Evolutionary conservation across 2,113 vertebrate species (phyloP).

Genomic region (Apodemus sylvaticus): DNA sequence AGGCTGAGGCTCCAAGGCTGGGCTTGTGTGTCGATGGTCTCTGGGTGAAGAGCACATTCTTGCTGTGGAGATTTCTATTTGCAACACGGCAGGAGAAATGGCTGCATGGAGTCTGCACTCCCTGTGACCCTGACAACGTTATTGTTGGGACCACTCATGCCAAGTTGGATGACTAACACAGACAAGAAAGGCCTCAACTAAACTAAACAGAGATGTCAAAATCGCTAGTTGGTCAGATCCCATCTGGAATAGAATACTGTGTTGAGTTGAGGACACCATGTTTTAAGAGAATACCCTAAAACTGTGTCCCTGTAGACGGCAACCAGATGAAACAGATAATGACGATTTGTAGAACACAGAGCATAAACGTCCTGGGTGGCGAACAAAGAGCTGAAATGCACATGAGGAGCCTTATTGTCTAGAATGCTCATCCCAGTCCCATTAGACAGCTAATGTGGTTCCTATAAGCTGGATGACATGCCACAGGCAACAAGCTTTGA

Average conservation of each 20-base stretch:
- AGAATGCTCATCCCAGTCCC: not conserved
- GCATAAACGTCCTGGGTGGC: not conserved
- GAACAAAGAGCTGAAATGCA: not conserved
- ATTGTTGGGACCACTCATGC: not conserved
- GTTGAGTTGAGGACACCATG: constrained; percentile 5
- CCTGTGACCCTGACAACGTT: not conserved
- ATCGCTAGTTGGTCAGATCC: constrained; percentile 15
- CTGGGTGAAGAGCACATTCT: not conserved
- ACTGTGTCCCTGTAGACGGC: not conserved
- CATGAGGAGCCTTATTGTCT: not conserved
- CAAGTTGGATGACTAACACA: constrained; percentile 37
- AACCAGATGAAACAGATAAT: not conserved
- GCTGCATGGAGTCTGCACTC: not conserved
- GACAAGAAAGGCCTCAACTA: constrained; percentile 40
- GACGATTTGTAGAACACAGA: not conserved
- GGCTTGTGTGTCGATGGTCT: not conserved
- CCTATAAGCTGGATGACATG: not conserved
- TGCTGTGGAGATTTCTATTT: not conserved
- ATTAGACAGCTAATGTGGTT: not conserved
- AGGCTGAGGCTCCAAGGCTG: not conserved
- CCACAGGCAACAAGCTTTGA: not conserved
- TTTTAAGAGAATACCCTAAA: constrained; percentile 4
- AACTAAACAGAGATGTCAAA: constrained; percentile 61
- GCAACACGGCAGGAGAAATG: not conserved
- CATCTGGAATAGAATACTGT: constrained; percentile 51